Evolutionary conservation across 2,113 vertebrate genomes (phyloP).

Genomic region (Apistogramma diplotaenia): DNA sequence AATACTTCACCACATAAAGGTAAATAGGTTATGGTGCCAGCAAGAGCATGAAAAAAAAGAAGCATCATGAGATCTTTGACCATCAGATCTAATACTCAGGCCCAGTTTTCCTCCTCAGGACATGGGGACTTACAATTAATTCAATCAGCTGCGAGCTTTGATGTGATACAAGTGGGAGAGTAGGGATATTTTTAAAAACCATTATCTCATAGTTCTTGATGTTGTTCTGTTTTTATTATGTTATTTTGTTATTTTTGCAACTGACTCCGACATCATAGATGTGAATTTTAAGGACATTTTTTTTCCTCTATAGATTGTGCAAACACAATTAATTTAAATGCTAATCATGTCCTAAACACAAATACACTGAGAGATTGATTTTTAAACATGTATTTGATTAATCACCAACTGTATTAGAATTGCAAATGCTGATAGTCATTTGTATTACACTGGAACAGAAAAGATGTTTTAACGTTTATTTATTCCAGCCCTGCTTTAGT

Average conservation of each 20-base stretch:
- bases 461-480: neutral
- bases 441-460: neutral
- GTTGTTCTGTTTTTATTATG: neutral
- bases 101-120: neutral
- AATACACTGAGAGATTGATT: neutral
- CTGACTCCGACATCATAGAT: neutral
- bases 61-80: neutral
- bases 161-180: neutral
- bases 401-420: neutral
- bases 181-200: too few species aligned
- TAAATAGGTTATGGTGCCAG: neutral
- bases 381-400: neutral
- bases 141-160: neutral
- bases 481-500: neutral
- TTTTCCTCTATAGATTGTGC: neutral
- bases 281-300: neutral
- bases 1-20: constrained; percentile 4
- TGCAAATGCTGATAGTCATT: neutral
- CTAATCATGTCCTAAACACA: neutral
- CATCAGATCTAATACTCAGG: neutral
- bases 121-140: neutral
- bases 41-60: neutral
- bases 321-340: neutral
- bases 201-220: neutral
- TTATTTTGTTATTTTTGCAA: neutral